phyloP scores from a whole-genome alignment of 2,888 invertebrate species.

The Lasius platythorax region DNA sequence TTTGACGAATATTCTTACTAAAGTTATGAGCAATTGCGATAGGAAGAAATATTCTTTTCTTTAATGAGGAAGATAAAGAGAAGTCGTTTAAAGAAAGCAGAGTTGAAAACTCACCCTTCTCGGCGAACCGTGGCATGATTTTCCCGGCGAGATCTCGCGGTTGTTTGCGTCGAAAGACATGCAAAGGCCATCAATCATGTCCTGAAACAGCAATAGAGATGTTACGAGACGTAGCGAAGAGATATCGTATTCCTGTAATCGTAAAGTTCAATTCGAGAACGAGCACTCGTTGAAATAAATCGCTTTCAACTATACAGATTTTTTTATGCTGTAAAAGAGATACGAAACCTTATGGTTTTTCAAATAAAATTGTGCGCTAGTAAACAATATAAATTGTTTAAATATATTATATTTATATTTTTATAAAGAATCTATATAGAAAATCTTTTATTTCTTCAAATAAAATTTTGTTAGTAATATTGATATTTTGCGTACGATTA shows the following conservation, averaged over 20 bases:
- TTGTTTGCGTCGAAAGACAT: conserved; percentile 25
- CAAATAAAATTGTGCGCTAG: not conserved
- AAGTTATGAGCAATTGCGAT: not conserved
- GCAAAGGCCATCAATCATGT: conserved; percentile 28
- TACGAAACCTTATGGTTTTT: not conserved
- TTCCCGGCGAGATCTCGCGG: conserved; percentile 21
- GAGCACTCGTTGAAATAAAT: conserved; percentile 27
- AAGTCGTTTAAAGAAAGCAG: not conserved
- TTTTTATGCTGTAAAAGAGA: not conserved
- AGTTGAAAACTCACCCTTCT: conserved; percentile 18
- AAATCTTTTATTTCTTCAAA: not conserved
- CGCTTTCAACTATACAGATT: not conserved
- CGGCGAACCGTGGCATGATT: not conserved
- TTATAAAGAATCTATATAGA: not conserved
- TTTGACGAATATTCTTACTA: not conserved
- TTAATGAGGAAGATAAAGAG: not conserved
- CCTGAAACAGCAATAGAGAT: conserved; percentile 39
- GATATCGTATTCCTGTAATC: conserved; percentile 39
- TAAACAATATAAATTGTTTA: conserved; percentile 6
- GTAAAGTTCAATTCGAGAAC: conserved; percentile 42
- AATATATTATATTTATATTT: not conserved
- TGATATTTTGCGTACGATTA: not conserved
- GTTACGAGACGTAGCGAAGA: conserved; percentile 35
- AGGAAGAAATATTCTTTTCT: not conserved
- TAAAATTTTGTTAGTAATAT: not conserved